Conservation (phyloP, 2,113 vertebrate genomes). For the Thymallus thymallus region DNA sequence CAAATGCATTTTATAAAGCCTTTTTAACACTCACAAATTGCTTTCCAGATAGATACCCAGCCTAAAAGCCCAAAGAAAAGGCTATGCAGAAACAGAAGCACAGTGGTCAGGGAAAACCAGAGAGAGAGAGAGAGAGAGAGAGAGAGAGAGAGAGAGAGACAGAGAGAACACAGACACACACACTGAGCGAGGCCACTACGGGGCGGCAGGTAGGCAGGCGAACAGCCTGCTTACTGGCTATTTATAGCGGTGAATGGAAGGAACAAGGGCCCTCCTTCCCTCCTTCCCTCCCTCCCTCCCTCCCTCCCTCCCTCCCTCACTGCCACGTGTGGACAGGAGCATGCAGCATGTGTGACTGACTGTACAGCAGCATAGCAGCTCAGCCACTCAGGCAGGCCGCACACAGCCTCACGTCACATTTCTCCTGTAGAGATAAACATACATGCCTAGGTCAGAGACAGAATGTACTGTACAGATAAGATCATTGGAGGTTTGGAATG, state of each 20-base stretch:
- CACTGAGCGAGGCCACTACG: constrained; percentile 4
- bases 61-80: too few species aligned
- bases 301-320: constrained; percentile 27
- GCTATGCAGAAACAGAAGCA: too few species aligned
- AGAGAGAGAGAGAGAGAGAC: background rate
- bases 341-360: background rate
- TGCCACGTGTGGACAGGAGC: constrained; percentile 42
- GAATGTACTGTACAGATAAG: constrained; percentile 8
- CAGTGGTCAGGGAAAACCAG: background rate
- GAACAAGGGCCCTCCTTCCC: constrained; percentile 27
- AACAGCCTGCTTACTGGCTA: constrained; percentile 34
- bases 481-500: constrained; percentile 15
- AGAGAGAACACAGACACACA: background rate
- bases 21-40: too few species aligned
- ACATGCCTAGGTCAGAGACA: constrained; percentile 20
- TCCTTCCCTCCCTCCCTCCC: constrained; percentile 29
- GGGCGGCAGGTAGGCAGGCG: background rate
- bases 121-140: background rate
- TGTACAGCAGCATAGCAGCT: background rate
- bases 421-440: constrained; percentile 48
- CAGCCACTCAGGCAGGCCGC: too few species aligned
- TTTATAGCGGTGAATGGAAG: constrained; percentile 51
- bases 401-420: constrained; percentile 35
- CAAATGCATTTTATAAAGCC: too few species aligned
- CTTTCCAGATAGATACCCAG: too few species aligned